phyloP scores from a whole-genome alignment of 2,888 invertebrate species.

The Mamestra brassicae region DNA sequence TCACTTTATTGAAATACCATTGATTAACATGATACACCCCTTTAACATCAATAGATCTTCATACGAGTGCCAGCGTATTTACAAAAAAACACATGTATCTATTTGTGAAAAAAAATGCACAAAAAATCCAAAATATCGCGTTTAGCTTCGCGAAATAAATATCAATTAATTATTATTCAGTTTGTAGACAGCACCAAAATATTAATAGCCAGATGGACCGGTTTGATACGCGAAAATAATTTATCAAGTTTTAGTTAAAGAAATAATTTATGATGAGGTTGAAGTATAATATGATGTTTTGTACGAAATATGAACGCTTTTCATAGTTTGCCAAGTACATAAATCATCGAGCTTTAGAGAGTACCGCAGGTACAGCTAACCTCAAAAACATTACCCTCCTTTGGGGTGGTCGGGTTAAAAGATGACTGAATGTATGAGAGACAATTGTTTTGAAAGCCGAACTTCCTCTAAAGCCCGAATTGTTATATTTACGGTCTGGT shows the following conservation, averaged over 20 bases:
- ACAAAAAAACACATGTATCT: constrained; percentile 71
- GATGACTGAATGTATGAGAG: no score
- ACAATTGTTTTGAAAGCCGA: no score
- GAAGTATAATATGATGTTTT: no score
- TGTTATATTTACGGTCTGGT: background rate
- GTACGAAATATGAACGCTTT: no score
- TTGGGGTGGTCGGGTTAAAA: no score
- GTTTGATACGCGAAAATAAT: constrained; percentile 60
- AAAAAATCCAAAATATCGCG: constrained; percentile 65
- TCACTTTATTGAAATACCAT: constrained; percentile 83
- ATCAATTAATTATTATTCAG: constrained; percentile 51
- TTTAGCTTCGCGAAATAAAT: constrained; percentile 55
- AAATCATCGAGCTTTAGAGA: no score
- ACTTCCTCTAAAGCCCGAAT: no score
- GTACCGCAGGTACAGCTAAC: background rate
- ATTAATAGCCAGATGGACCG: constrained; percentile 48
- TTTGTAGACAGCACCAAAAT: constrained; percentile 69
- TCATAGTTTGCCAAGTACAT: no score
- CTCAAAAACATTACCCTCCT: no score
- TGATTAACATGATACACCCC: constrained; percentile 76
- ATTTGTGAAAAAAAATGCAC: constrained; percentile 72
- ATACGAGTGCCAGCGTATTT: constrained; percentile 78
- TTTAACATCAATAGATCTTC: constrained; percentile 72
- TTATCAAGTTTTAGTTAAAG: background rate
- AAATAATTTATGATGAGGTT: background rate